Base-by-base conservation (phyloP, 1,140 invertebrate species). In the Drosophila biarmipes region DNA sequence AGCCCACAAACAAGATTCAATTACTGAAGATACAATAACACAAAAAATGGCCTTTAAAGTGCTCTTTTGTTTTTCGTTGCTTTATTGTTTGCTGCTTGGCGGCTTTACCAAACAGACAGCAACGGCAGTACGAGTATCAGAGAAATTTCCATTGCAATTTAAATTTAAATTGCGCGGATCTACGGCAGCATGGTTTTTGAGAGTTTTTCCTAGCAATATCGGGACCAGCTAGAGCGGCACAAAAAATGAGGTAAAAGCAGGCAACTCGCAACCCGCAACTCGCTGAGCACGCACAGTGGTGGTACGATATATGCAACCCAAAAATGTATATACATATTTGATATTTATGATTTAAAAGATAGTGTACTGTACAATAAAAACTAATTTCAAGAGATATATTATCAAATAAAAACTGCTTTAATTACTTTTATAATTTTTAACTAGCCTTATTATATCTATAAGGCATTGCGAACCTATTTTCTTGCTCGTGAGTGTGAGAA, bases 151-250 rank as follows among this genome's bases (percentile, higher is more conserved):
- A 85, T 72, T 78, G 71, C 62, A 82, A 86, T 86, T 86, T 87
- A 78, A 87, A 86, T 78, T 87, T 82, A 89, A 86, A 86, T 87
- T 87, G 82, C 75, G 56, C 74, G 82, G 82, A 86, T 86, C 80
- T 87, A 78, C 81, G 81, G 74, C 82, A 78, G 71, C 74, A 72
- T 82, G 84, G 56, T 78, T 86, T 86, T 87, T 46, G 62, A 87
- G 68, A 71, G 68, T 74, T 81, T 63, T 63, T 27, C 62, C 55
- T 82, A 78, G 49, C 48, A 55, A 27, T 54, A 61, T 31, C 12
- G 57, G 37, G 24, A 57, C 49, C 57, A 59, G 40, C 52, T 46
- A 49, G 43, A 74, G 29, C 71, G 56, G 15, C 52, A 57, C 49
- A 21, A 53, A 48, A 80, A 75, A 62, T 66, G 59, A 71, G 63